These are phyloP conservation scores for Anastrepha obliqua DNA, from an alignment of 1,140 invertebrate species.

Conservation along the genomic window DNA sequence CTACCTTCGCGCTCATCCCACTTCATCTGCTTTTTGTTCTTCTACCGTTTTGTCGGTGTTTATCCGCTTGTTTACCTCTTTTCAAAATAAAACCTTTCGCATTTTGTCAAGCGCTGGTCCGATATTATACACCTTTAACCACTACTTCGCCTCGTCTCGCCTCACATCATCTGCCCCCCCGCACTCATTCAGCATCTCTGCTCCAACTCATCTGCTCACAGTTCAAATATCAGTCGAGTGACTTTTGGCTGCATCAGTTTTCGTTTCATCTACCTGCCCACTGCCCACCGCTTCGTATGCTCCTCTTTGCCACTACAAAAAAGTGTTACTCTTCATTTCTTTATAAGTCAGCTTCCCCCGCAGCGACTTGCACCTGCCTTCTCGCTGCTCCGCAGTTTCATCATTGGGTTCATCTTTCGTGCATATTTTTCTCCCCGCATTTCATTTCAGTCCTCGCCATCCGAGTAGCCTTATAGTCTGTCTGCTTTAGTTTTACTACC, in stretches of 20 bases:
- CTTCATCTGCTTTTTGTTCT: neutral
- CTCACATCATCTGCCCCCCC: neutral
- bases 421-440: slow-evolving; percentile 23
- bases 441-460: neutral
- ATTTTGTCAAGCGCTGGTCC: neutral
- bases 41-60: slow-evolving; percentile 19
- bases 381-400: neutral
- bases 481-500: neutral
- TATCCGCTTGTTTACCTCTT: slow-evolving; percentile 14
- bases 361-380: neutral
- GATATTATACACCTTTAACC: neutral
- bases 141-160: neutral
- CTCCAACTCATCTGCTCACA: neutral
- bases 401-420: slow-evolving; percentile 22
- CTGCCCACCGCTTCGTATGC: neutral
- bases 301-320: neutral
- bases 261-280: neutral
- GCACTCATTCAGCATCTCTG: neutral
- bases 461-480: neutral
- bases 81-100: neutral
- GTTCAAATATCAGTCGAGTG: slow-evolving; percentile 35
- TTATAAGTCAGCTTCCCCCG: neutral
- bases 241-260: neutral
- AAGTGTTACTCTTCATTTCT: neutral
- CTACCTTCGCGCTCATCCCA: neutral